Conservation (phyloP, 30 jellyfish, hydroid and myxozoan species). For the Sanderia malayensis region DNA sequence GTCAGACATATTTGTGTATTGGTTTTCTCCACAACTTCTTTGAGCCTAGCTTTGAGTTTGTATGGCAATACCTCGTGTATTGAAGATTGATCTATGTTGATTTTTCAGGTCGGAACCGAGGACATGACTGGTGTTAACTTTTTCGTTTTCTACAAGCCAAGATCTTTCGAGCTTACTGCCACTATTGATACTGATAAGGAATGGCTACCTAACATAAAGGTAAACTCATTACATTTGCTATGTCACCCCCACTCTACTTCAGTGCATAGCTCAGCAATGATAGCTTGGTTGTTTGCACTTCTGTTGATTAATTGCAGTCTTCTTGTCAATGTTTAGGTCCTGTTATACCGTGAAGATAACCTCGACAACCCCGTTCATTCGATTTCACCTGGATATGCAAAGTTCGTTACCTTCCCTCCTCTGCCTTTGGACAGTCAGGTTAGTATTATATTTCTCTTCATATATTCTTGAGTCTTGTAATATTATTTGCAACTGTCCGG, state of each 20-base stretch:
- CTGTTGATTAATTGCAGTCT: too few relatives aligned
- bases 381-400: constrained; percentile 73
- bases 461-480: not conserved
- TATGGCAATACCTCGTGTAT: not conserved
- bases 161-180: constrained; percentile 73
- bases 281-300: too few relatives aligned
- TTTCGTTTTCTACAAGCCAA: constrained; percentile 82
- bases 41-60: too few relatives aligned
- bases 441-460: not conserved
- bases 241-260: too few relatives aligned
- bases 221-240: too few relatives aligned
- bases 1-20: too few relatives aligned
- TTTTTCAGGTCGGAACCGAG: constrained; percentile 61
- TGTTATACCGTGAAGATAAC: constrained; percentile 77
- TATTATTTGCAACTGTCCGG: not conserved
- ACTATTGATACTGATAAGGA: constrained; percentile 70
- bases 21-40: too few relatives aligned
- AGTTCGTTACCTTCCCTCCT: constrained; percentile 81
- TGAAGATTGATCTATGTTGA: too few relatives aligned
- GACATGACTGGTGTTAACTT: constrained; percentile 61
- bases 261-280: too few relatives aligned
- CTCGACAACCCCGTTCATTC: constrained; percentile 77
- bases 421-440: constrained; percentile 59
- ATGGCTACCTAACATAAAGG: constrained; percentile 67
- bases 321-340: too few relatives aligned